Conservation (phyloP, 2,797 vertebrate genomes). For the Benthosema pterotum region DNA sequence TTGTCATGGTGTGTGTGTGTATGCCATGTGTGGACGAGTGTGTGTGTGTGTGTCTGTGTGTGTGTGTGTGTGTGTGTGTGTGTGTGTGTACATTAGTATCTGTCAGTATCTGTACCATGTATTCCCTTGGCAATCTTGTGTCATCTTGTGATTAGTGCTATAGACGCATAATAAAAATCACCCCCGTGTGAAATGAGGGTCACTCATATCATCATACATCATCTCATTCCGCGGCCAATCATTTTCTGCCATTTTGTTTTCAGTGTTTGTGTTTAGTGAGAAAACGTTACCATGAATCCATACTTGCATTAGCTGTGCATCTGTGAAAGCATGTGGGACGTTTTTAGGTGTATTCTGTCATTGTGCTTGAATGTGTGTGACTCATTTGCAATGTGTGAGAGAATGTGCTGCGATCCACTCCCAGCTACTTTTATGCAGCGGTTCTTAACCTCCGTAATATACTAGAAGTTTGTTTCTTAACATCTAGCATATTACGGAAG, state of each 20-base stretch:
- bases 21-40: slow-evolving; percentile 23
- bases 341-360: not conserved
- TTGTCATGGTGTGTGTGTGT: slow-evolving; percentile 18
- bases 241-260: no score
- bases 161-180: no score
- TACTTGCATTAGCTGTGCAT: not conserved
- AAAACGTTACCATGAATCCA: not conserved
- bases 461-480: no score
- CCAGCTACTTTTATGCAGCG: no score
- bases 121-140: not conserved
- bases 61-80: slow-evolving; percentile 2
- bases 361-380: not conserved
- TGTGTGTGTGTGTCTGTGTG: slow-evolving; percentile 11
- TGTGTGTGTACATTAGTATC: slow-evolving; percentile 7
- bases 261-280: no score
- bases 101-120: slow-evolving; percentile 4
- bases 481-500: no score
- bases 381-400: no score
- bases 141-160: not conserved
- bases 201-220: no score
- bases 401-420: not conserved
- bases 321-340: not conserved
- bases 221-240: no score
- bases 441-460: no score
- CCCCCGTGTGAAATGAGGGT: no score